Evolutionary conservation across 2,113 vertebrate species (phyloP).

Genomic region (Romanogobio albipinnatus): DNA sequence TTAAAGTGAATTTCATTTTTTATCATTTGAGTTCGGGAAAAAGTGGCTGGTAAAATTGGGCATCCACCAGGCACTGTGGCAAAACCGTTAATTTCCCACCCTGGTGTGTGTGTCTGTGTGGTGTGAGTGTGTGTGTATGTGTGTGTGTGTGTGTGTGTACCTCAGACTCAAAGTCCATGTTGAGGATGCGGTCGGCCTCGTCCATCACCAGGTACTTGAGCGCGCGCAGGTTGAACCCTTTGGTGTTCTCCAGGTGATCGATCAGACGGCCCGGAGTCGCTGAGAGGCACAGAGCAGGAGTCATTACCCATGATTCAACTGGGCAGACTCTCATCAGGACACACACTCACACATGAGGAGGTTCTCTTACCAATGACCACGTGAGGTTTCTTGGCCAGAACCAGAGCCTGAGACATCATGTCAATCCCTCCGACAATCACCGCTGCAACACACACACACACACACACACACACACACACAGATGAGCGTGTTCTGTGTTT

Average conservation of each 20-base stretch:
- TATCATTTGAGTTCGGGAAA: too few species aligned
- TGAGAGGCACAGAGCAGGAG: slow-evolving; percentile 56
- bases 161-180: slow-evolving; percentile 99
- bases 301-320: neutral
- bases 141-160: slow-evolving; percentile 64
- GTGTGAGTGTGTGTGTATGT: too few species aligned
- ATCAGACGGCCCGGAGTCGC: slow-evolving; percentile 94
- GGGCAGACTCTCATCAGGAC: neutral
- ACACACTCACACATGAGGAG: neutral
- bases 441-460: slow-evolving; percentile 67
- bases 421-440: slow-evolving; percentile 97
- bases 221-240: slow-evolving; percentile 91
- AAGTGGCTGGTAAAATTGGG: too few species aligned
- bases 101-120: too few species aligned
- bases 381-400: slow-evolving; percentile 95
- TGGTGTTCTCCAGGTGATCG: slow-evolving; percentile 97
- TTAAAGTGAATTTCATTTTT: too few species aligned
- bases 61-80: too few species aligned
- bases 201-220: slow-evolving; percentile 97
- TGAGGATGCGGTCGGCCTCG: slow-evolving; percentile 95
- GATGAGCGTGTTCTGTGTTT: neutral
- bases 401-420: slow-evolving; percentile 95
- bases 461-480: slow-evolving; percentile 61
- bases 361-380: slow-evolving; percentile 89
- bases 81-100: too few species aligned